Evolutionary conservation across 2,888 invertebrate species (phyloP), one percentile per base, ranked within the genome.

Genomic region (Acheta domesticus): DNA sequence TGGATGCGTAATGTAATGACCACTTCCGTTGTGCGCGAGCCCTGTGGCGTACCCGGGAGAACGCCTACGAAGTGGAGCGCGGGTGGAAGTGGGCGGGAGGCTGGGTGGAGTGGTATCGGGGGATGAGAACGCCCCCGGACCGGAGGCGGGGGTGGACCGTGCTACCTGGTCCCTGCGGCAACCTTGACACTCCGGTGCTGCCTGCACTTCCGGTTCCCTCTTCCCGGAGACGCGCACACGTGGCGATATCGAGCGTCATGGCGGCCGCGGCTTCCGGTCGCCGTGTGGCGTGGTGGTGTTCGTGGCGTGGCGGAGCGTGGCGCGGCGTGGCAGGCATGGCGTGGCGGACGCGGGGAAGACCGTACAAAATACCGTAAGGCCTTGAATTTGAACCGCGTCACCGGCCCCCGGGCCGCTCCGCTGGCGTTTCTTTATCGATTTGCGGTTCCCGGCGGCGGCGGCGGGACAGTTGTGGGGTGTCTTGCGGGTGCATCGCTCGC

Each of bases 1-100:
- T 62, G 62, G 62, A 62, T 62, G 62, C 62, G 62, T 62, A 62
- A 62, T 62, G 62, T 62, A 62, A 62, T 62, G 62, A 62, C 62
- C 62, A 62, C 62, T 62, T 62, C 62, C 62, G 62, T 36, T 36
- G 36, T 36, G 36, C 36, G 36, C 36, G 36, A 36, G 36, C 36
- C 36, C 36, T 36, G 36, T 36, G 36, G 36, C 36, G 1, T 36
- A 36, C 36, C 36, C 36, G 36, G 36, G 36, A 36, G 36, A 36
- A 36, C 62, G 62, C 16, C 62, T 62, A 19, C 16, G 62, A 62
- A 62, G n/a, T 62, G 62, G 62, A 62, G 62, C 62, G n/a, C 16
- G 62, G 62, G 62, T 19, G 62, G 62, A 36, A 36, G 36, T 36
- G 36, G 36, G 36, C 36, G 14, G 62, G 62, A 62, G 62, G 62